phyloP scores from a whole-genome alignment of 2,113 vertebrate genomes.

The Sylvilagus bachmani region DNA sequence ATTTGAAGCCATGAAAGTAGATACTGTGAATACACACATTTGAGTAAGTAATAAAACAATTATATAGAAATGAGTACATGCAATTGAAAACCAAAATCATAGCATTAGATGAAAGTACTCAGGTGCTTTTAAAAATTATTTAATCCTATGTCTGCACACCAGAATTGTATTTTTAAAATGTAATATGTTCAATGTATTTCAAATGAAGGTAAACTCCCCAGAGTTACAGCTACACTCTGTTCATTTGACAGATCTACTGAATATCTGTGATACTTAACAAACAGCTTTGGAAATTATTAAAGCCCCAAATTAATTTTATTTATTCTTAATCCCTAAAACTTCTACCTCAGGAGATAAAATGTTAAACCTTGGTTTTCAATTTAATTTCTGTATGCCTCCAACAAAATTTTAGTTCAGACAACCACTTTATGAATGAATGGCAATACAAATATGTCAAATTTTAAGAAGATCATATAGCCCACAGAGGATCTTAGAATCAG shows the following conservation, averaged over 20 bases:
- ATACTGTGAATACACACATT: conserved; percentile 7
- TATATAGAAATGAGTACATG: conserved; percentile 33
- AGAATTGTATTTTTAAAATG: conserved; percentile 1
- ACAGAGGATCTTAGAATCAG: conserved; percentile 44
- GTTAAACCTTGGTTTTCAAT: background rate
- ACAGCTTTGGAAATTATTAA: background rate
- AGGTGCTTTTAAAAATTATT: background rate
- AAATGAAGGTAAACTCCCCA: background rate
- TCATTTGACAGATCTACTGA: conserved; percentile 51
- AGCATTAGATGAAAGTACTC: conserved; percentile 36
- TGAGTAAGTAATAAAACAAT: conserved; percentile 47
- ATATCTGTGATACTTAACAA: conserved; percentile 10
- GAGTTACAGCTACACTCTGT: background rate
- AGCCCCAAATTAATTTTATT: conserved; percentile 38
- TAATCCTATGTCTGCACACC: conserved; percentile 11
- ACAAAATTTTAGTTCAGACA: conserved; percentile 60
- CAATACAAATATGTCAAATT: conserved; percentile 48
- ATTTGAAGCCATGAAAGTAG: conserved; percentile 33
- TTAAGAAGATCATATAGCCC: conserved; percentile 38
- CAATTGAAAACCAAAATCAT: conserved; percentile 53
- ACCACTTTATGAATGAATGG: background rate
- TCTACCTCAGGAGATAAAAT: conserved; percentile 55
- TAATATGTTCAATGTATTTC: background rate
- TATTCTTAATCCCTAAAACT: conserved; percentile 52
- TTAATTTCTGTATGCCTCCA: conserved; percentile 38